These are phyloP conservation scores for Augiades crinisus DNA, from an alignment of 2,888 invertebrate genomes.

Conservation along the genomic window DNA sequence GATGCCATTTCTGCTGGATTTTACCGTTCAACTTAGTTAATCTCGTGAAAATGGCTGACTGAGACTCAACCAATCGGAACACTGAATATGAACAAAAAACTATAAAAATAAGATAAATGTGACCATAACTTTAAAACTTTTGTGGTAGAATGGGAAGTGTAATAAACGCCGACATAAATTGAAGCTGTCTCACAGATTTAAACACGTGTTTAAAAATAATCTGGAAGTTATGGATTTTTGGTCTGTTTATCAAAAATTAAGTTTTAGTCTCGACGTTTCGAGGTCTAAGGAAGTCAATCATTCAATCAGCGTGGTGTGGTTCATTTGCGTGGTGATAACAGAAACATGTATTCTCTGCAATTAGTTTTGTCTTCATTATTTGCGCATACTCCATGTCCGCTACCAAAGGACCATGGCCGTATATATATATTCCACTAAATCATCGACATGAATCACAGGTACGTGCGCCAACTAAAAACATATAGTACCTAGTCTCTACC, in stretches of 20 bases:
- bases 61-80: background rate
- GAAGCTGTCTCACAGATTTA: too few relatives aligned
- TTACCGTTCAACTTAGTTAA: background rate
- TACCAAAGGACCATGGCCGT: slow-evolving; percentile 9
- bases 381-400: too few relatives aligned
- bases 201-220: too few relatives aligned
- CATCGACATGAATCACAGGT: slow-evolving; percentile 29
- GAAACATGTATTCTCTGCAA: too few relatives aligned
- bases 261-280: too few relatives aligned
- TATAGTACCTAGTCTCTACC: background rate
- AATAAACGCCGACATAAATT: background rate
- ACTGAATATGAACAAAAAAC: background rate
- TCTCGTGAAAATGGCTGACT: background rate
- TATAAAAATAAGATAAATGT: background rate
- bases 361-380: too few relatives aligned
- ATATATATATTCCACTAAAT: slow-evolving; percentile 19
- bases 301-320: too few relatives aligned
- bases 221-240: too few relatives aligned
- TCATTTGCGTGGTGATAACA: too few relatives aligned
- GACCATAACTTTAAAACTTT: background rate
- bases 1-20: background rate
- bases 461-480: slow-evolving; percentile 35
- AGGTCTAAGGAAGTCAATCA: too few relatives aligned
- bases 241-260: too few relatives aligned
- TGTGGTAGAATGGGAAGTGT: background rate